Evolutionary conservation across 2,113 vertebrate species (phyloP).

Genomic region (Syngnathus typhle): DNA sequence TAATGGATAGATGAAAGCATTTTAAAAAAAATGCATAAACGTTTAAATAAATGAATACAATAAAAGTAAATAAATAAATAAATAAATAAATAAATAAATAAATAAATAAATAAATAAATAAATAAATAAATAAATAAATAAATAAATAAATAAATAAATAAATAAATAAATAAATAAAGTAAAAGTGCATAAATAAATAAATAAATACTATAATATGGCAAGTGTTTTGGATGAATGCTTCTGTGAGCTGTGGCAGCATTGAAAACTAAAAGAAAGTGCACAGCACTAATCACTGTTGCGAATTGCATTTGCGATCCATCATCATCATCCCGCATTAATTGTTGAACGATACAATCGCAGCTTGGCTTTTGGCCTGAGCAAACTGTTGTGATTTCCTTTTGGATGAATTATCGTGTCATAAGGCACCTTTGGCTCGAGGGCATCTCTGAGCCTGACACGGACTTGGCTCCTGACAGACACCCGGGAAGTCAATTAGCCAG

Average conservation of each 20-base stretch:
- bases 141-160: too few species aligned
- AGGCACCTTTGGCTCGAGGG: slow-evolving; percentile 26
- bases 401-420: slow-evolving; percentile 45
- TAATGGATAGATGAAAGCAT: too few species aligned
- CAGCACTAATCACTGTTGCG: background rate
- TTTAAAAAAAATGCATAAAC: too few species aligned
- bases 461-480: slow-evolving; percentile 32
- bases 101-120: too few species aligned
- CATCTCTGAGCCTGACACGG: slow-evolving; percentile 27
- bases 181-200: too few species aligned
- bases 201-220: background rate
- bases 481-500: slow-evolving; percentile 54
- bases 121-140: too few species aligned
- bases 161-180: too few species aligned
- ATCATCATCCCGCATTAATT: slow-evolving; percentile 4
- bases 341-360: slow-evolving; percentile 16
- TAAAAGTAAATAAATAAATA: too few species aligned
- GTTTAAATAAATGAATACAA: too few species aligned
- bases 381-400: slow-evolving; percentile 20
- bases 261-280: background rate
- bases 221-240: background rate
- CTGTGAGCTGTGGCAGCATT: background rate
- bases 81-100: too few species aligned
- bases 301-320: background rate
- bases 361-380: slow-evolving; percentile 8